Base-by-base conservation (phyloP, 2,888 invertebrate genomes). In the Arrhopalites spinosus region DNA sequence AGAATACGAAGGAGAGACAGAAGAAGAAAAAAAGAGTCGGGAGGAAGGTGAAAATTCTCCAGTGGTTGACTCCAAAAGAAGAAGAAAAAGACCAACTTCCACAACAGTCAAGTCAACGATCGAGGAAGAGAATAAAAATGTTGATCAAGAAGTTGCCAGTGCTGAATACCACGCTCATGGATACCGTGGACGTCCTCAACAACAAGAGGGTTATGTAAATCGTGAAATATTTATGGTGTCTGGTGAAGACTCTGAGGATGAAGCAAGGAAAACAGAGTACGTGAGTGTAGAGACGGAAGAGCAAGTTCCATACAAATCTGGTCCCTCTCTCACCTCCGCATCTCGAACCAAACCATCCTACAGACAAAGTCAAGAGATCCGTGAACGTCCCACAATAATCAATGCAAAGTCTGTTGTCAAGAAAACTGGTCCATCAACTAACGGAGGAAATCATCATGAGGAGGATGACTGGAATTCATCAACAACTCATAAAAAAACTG, bases 401-500 rank as follows among this genome's bases (percentile, higher is more conserved):
- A 75, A 61, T 23, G 74, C 43, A 1, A 69, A 75, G 29, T 69
- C 69, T 29, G 69, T 75, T 15, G 74, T 75, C 11, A 75, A 75
- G 47, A 75, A 75, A 20, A 69, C 69, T 11, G 74, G 74, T 7
- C 30, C 74, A 11, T 29, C 61, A 8, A 59, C 11, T 25, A 36
- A 36, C 2, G 45, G n/a, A 1, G 20, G 61, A 1, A 45, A 73
- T 13, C 23, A 45, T 47, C n/a, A 73, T 15, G 56, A 53, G 25
- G 71, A 71, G 30, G 20, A 43, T 43, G 43, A 69, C 20, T 47
- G 63, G 59, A 8, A 45, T n/a, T n/a, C n/a, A n/a, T n/a, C n/a
- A n/a, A 66, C 45, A 66, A 25, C 71, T 68, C 43, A 75, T 67
- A 59, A 69, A 78, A 50, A 77, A 69, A 59, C n/a, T 75, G 23